A percentile compares a stretch with the other conserved stretches of the same genome.
Conservation (phyloP, 2,888 invertebrate genomes). For the Muscina levida region DNA sequence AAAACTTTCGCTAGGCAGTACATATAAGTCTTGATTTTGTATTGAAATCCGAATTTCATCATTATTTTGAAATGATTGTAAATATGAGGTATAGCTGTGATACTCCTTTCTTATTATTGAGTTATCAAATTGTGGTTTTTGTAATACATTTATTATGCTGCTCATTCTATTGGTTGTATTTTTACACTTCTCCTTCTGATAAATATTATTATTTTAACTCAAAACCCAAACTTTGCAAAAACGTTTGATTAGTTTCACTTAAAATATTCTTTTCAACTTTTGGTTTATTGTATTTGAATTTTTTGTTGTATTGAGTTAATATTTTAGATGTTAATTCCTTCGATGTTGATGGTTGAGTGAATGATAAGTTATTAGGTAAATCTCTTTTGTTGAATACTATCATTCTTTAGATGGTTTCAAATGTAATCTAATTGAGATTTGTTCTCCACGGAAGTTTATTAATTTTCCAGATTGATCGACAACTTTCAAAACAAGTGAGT, state of each 20-base stretch:
- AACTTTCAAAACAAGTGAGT: conserved; percentile 69
- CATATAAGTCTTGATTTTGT: conserved; percentile 65
- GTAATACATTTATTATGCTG: conserved; percentile 62
- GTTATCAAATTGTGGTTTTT: conserved; percentile 65
- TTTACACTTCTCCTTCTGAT: not conserved
- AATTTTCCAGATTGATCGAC: conserved; percentile 26
- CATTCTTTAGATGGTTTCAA: conserved; percentile 61
- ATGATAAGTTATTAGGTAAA: conserved; percentile 1
- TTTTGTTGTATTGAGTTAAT: too few relatives aligned
- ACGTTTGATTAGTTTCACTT: not conserved
- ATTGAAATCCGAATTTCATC: conserved; percentile 67
- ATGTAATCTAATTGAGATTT: conserved; percentile 71
- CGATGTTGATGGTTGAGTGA: conserved; percentile 19
- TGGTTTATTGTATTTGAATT: not conserved
- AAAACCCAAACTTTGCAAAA: not conserved
- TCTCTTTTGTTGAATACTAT: conserved; percentile 61
- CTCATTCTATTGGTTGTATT: conserved; percentile 28
- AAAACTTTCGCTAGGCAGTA: conserved; percentile 72
- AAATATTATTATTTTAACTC: not conserved
- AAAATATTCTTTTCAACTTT: not conserved
- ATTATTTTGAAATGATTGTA: conserved; percentile 69
- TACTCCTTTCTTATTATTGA: conserved; percentile 68
- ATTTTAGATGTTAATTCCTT: not conserved
- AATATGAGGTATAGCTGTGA: conserved; percentile 71
- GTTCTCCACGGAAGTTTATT: too few relatives aligned